These are phyloP conservation scores for Maniola hyperantus DNA, from an alignment of 2,888 invertebrate genomes.

Conservation along the genomic window DNA sequence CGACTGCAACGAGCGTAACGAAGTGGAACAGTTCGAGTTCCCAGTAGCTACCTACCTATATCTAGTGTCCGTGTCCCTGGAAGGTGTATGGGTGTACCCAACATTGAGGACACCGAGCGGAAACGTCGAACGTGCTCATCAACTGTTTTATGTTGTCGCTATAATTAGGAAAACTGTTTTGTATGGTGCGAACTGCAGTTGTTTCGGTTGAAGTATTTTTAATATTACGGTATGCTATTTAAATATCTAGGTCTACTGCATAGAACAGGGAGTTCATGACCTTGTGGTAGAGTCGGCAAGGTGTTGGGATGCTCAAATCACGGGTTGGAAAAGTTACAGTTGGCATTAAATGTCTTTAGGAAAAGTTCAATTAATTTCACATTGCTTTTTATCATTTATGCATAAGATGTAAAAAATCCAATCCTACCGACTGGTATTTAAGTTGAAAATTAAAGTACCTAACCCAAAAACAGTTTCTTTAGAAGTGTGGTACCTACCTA, in stretches of 20 bases:
- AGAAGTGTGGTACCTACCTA: too few relatives aligned
- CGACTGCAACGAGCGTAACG: slow-evolving; percentile 61
- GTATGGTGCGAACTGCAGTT: slow-evolving; percentile 16
- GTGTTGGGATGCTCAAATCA: neutral
- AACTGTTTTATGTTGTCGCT: slow-evolving; percentile 45
- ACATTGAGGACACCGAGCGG: slow-evolving; percentile 69
- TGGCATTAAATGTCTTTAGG: too few relatives aligned
- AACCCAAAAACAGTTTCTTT: too few relatives aligned
- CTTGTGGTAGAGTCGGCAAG: neutral
- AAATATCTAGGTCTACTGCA: neutral
- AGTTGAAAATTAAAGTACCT: too few relatives aligned
- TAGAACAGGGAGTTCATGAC: neutral
- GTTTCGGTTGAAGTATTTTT: slow-evolving; percentile 12
- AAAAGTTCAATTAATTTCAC: too few relatives aligned
- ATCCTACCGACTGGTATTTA: too few relatives aligned
- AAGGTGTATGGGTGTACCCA: slow-evolving; percentile 59
- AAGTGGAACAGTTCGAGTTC: slow-evolving; percentile 61
- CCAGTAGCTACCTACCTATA: slow-evolving; percentile 47
- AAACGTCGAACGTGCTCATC: slow-evolving; percentile 57
- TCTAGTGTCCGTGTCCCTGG: slow-evolving; percentile 41
- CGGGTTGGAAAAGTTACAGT: too few relatives aligned
- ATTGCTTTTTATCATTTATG: too few relatives aligned
- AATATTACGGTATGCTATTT: neutral
- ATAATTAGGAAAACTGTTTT: slow-evolving; percentile 37
- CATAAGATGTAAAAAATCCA: too few relatives aligned